A percentile compares a stretch with the other conserved stretches of the same genome.
Evolutionary conservation across 2,113 vertebrate genomes (phyloP).

Genomic region (Crotalus viridis): DNA sequence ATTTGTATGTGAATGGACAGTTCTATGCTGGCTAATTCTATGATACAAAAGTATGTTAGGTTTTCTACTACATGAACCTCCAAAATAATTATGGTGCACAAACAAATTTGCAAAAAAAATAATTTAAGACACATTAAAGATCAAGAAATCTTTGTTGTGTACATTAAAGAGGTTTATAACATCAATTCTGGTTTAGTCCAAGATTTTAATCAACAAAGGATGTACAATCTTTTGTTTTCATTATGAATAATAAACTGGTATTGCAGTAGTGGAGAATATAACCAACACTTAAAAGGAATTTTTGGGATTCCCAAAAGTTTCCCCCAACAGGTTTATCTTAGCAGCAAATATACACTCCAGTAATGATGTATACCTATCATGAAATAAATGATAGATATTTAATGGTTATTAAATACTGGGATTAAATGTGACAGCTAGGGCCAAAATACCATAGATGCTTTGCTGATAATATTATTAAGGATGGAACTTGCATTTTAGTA

Average conservation of each 20-base stretch:
- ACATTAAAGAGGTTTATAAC: background rate
- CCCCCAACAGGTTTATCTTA: background rate
- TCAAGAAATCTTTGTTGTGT: background rate
- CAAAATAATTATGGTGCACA: background rate
- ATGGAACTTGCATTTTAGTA: background rate
- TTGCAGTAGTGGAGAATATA: background rate
- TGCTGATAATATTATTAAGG: background rate
- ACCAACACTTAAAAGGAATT: background rate
- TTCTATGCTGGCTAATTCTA: background rate
- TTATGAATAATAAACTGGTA: background rate
- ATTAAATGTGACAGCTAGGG: background rate
- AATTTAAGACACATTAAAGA: background rate
- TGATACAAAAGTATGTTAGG: background rate
- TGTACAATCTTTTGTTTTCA: background rate
- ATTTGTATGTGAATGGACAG: background rate
- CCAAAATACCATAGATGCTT: background rate
- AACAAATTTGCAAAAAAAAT: background rate
- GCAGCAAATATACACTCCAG: background rate
- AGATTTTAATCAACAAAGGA: background rate
- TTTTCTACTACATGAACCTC: background rate
- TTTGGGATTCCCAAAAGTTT: background rate
- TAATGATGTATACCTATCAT: background rate
- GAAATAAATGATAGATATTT: background rate
- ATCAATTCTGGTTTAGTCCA: background rate
- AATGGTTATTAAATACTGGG: background rate